Evolutionary conservation across 2,888 invertebrate genomes (phyloP), one percentile per base, ranked within the genome.

Genomic region (Hyles lineata): DNA sequence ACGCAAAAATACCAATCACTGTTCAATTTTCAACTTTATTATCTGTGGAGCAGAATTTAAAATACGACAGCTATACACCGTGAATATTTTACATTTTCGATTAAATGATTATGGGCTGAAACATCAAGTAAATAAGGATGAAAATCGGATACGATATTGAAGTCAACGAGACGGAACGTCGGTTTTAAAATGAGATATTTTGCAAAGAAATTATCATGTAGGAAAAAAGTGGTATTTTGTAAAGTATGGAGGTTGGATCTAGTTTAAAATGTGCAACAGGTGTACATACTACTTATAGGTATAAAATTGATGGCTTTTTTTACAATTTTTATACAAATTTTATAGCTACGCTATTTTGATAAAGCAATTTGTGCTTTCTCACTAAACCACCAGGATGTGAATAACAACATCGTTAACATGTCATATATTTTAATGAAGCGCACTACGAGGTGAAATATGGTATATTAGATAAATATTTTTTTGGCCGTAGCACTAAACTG

Each of bases 161-260:
- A 67, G 35, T 15, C 69, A 77, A 79, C 83, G 80, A 79, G 79
- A 83, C 82, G 78, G 81, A 84, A 82, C 81, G 80, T 78, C 29
- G 52, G 63, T 63, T 72, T 80, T 79, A 77, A 82, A 85, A 82
- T 82, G 77, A 84, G 84, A 83, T 83, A 81, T 86, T 85, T 86
- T 86, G 72, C 72, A 67, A 67, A 78, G 85, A 82, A 85, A 85
- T 79, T 81, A 67, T 76, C 76, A 76, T 77, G 75, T 78, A 61
- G 60, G 32, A 73, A 77, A 76, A 80, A 78, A 80, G 76, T 77
- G 72, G 75, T 75, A 78, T 77, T 78, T 55, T 55, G 21, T 79
- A 67, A 75, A 72, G 77, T 73, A 77, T 79, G 71, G 74, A 71
- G 21, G 67, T 67, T 67, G 63, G 21, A 50, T 50, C 67, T 50